Evolutionary conservation across 2,888 invertebrate genomes (phyloP).

Genomic region (Eilema caniola): DNA sequence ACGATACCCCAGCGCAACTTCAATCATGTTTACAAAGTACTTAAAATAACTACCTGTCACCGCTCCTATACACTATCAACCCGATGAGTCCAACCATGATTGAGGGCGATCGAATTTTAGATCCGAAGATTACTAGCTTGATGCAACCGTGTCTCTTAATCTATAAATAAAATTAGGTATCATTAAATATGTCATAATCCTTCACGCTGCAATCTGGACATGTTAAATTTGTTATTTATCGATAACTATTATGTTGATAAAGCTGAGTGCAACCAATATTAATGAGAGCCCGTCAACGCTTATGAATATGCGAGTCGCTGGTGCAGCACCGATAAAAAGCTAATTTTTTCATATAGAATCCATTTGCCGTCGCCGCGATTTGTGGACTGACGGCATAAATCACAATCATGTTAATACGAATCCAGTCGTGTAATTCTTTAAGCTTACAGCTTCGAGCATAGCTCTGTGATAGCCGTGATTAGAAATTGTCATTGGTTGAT

Average conservation of each 20-base stretch:
- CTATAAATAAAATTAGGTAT: conserved; percentile 29
- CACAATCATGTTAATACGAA: conserved; percentile 65
- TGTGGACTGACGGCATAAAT: conserved; percentile 57
- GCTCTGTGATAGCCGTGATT: no score
- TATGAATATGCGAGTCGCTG: conserved; percentile 78
- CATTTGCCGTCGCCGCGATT: conserved; percentile 30
- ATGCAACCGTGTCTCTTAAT: conserved; percentile 34
- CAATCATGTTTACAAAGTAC: neutral
- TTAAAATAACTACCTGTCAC: neutral
- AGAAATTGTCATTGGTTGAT: no score
- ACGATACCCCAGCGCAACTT: neutral
- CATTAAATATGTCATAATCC: conserved; percentile 48
- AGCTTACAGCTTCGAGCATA: no score
- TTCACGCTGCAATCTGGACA: conserved; percentile 32
- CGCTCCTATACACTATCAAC: conserved; percentile 27
- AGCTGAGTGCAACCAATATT: conserved; percentile 67
- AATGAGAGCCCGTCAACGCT: conserved; percentile 66
- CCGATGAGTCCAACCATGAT: conserved; percentile 35
- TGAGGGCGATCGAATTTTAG: conserved; percentile 35
- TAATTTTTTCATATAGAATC: conserved; percentile 67
- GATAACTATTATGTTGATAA: conserved; percentile 51
- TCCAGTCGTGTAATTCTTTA: conserved; percentile 20
- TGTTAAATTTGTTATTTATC: conserved; percentile 58
- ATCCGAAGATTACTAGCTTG: conserved; percentile 42
- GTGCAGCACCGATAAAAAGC: conserved; percentile 67